Conservation (phyloP, 2,888 invertebrate genomes). For the Chaetoderma sp. region DNA sequence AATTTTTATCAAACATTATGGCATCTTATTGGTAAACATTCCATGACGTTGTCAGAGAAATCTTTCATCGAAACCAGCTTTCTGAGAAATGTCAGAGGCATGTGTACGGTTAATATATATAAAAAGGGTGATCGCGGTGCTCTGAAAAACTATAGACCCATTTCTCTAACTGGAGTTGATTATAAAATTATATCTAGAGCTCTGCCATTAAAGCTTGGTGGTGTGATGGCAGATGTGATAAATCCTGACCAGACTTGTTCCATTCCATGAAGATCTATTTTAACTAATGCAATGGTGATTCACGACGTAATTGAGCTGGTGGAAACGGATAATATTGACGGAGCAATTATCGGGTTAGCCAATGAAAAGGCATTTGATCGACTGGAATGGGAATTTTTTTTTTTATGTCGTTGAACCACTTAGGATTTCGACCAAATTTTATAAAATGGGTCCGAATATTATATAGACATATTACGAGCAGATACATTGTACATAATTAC, state of each 20-base stretch:
- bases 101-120: too few species aligned
- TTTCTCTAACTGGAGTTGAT: not conserved
- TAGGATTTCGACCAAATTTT: slow-evolving; percentile 7
- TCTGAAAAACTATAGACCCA: slow-evolving; percentile 1
- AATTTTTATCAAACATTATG: too few species aligned
- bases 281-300: not conserved
- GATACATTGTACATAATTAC: too few species aligned
- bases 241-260: not conserved
- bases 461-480: not conserved
- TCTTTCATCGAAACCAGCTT: too few species aligned
- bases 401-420: not conserved
- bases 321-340: not conserved
- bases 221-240: not conserved
- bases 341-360: not conserved
- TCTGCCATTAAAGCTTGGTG: not conserved
- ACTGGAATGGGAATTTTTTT: not conserved
- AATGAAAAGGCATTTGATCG: slow-evolving; percentile 2
- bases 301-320: not conserved
- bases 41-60: too few species aligned
- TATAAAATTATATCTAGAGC: not conserved
- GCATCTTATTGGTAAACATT: too few species aligned
- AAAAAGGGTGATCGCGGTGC: not conserved
- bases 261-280: not conserved
- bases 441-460: not conserved
- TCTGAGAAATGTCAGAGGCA: too few species aligned